These are phyloP conservation scores for Azorinus chamasolen DNA, from an alignment of 2,888 invertebrate species.

Conservation along the genomic window DNA sequence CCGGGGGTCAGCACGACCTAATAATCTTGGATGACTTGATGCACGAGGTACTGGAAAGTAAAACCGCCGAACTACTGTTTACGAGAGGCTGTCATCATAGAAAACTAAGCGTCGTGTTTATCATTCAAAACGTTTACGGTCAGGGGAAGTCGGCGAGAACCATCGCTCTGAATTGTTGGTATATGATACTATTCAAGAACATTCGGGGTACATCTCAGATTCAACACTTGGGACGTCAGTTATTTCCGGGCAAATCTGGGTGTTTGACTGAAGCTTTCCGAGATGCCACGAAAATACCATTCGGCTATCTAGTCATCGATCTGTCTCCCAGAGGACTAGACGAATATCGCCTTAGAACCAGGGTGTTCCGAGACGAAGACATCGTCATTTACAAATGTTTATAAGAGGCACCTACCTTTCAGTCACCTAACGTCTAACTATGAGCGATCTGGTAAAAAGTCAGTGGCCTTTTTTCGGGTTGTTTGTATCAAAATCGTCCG, in stretches of 20 bases:
- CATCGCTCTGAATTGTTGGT: conserved; percentile 39
- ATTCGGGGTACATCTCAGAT: conserved; percentile 36
- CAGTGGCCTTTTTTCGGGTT: conserved; percentile 19
- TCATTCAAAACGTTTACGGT: conserved; percentile 42
- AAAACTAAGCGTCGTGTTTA: conserved; percentile 39
- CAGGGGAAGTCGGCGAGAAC: conserved; percentile 44
- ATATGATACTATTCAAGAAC: conserved; percentile 32
- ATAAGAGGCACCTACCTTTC: conserved; percentile 6
- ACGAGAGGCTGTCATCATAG: conserved; percentile 44
- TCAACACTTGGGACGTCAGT: conserved; percentile 23
- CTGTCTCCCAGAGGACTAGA: conserved; percentile 29
- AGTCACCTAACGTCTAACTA: background rate
- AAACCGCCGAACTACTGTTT: conserved; percentile 23
- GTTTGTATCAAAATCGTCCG: conserved; percentile 16
- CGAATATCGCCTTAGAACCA: conserved; percentile 40
- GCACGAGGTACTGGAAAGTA: conserved; percentile 18
- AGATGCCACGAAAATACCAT: conserved; percentile 34
- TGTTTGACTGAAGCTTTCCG: conserved; percentile 29
- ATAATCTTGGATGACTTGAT: conserved; percentile 36
- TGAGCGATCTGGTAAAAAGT: conserved; percentile 24
- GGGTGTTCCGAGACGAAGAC: conserved; percentile 26
- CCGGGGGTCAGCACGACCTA: conserved; percentile 1
- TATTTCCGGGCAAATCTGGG: conserved; percentile 30
- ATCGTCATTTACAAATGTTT: conserved; percentile 14
- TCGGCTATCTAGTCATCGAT: conserved; percentile 37